These are phyloP conservation scores for Epirrhoe tristata DNA, from an alignment of 2,888 invertebrate species.

Conservation along the genomic window DNA sequence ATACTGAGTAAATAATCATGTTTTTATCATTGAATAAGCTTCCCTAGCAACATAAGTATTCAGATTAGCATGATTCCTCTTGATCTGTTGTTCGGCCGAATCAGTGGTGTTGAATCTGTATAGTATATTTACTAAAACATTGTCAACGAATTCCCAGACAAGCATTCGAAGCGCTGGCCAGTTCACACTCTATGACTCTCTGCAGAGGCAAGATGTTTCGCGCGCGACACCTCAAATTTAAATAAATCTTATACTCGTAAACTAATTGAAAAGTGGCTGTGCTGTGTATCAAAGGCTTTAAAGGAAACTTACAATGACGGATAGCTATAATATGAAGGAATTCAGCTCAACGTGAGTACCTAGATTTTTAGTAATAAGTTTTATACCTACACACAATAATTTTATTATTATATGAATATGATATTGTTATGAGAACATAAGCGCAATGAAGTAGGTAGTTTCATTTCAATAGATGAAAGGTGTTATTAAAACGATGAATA, in stretches of 20 bases:
- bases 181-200: constrained; percentile 59
- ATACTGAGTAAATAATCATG: too few relatives aligned
- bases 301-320: constrained; percentile 64
- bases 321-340: constrained; percentile 79
- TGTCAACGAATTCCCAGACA: constrained; percentile 28
- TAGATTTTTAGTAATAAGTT: constrained; percentile 20
- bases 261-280: constrained; percentile 42
- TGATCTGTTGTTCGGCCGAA: not conserved
- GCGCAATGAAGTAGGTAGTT: too few relatives aligned
- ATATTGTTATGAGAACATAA: too few relatives aligned
- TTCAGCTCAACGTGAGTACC: constrained; percentile 82
- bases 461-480: too few relatives aligned
- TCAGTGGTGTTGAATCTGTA: constrained; percentile 1
- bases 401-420: too few relatives aligned
- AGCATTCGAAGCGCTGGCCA: constrained; percentile 24
- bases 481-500: too few relatives aligned
- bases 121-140: constrained; percentile 13
- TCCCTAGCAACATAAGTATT: too few relatives aligned
- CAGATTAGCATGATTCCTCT: too few relatives aligned
- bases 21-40: too few relatives aligned
- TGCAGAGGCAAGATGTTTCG: constrained; percentile 63
- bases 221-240: constrained; percentile 55
- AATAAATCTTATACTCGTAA: constrained; percentile 39
- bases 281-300: constrained; percentile 24
- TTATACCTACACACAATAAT: not conserved